These are phyloP conservation scores for Melipona bicolor DNA, from an alignment of 2,888 invertebrate species.

Conservation along the genomic window DNA sequence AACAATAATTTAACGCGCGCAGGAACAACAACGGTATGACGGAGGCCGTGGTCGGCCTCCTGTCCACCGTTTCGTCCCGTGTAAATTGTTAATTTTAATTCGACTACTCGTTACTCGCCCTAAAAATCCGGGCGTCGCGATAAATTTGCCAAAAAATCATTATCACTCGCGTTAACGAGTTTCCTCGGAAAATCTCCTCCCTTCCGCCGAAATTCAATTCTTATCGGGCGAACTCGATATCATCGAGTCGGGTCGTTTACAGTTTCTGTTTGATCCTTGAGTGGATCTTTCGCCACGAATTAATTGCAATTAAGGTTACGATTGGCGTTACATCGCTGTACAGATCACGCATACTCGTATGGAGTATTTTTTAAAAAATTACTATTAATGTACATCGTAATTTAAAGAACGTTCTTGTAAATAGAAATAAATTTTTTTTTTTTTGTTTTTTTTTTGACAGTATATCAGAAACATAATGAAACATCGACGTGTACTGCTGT, in stretches of 20 bases:
- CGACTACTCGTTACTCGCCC: neutral
- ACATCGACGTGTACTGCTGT: too few relatives aligned
- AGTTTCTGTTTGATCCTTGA: too few relatives aligned
- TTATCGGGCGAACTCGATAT: neutral
- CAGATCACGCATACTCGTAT: too few relatives aligned
- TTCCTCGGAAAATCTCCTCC: neutral
- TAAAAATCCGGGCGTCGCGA: neutral
- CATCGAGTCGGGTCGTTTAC: neutral
- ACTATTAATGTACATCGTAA: too few relatives aligned
- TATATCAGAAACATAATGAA: too few relatives aligned
- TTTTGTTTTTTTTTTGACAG: too few relatives aligned
- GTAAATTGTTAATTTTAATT: conserved; percentile 60
- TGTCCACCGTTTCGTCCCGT: conserved; percentile 21
- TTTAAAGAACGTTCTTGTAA: too few relatives aligned
- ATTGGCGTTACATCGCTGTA: too few relatives aligned
- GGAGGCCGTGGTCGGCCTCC: conserved; percentile 4
- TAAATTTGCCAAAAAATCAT: neutral
- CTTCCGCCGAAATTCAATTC: neutral
- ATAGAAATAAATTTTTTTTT: too few relatives aligned
- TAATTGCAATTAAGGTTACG: too few relatives aligned
- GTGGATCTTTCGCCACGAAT: too few relatives aligned
- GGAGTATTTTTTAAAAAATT: too few relatives aligned
- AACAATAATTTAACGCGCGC: conserved; percentile 67
- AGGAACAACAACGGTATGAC: conserved; percentile 41
- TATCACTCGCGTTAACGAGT: neutral